Conservation (phyloP, 2,888 invertebrate species). For the Stenodema calcarata region DNA sequence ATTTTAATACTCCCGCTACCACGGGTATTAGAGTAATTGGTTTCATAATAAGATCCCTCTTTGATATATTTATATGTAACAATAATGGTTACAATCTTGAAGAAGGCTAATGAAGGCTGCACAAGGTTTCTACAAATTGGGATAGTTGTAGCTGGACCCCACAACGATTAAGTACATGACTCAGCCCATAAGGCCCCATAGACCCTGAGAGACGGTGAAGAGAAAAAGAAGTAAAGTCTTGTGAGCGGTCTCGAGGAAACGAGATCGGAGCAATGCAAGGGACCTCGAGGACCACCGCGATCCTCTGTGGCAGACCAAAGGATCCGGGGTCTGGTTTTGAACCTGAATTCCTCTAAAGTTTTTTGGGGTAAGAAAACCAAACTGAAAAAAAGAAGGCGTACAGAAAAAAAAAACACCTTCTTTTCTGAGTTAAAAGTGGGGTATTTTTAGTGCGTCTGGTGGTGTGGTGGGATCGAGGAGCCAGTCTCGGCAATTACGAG, state of each 20-base stretch:
- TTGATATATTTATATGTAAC: too few relatives aligned
- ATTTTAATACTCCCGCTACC: too few relatives aligned
- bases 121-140: not conserved
- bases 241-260: not conserved
- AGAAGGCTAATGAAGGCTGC: not conserved
- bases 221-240: not conserved
- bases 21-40: too few relatives aligned
- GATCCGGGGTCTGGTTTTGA: not conserved
- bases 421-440: conserved; percentile 34
- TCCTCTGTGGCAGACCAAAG: not conserved
- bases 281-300: not conserved
- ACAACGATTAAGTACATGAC: not conserved
- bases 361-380: not conserved
- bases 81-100: too few relatives aligned
- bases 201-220: not conserved
- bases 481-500: conserved; percentile 54
- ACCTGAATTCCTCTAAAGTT: not conserved
- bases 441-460: conserved; percentile 44
- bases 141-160: not conserved
- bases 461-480: conserved; percentile 46
- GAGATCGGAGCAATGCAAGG: not conserved
- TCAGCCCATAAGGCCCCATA: conserved; percentile 21
- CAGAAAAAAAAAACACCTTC: not conserved
- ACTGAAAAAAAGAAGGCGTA: not conserved
- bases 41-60: too few relatives aligned